Evolutionary conservation across 2,113 vertebrate genomes (phyloP), one percentile per base, ranked within the genome.

Genomic region (Rhineura floridana): DNA sequence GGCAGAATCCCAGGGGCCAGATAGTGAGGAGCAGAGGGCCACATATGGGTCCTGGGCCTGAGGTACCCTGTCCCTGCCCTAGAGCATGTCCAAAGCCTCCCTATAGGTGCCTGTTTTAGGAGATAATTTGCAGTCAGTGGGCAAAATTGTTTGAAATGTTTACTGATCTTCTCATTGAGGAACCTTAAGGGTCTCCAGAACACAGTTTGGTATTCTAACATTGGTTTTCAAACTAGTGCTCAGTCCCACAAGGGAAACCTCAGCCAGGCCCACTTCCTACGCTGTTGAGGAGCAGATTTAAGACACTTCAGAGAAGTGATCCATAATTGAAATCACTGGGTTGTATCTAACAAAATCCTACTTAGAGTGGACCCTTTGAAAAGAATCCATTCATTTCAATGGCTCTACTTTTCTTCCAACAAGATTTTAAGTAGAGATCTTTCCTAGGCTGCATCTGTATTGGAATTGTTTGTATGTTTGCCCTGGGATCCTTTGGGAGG

Each of bases 311-410:
- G 87, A 36, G 52, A 72, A 87, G 1, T 52, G 7, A 2, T 5
- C 25, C 69, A 28, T 30, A 46, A 3, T 76, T 91, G 72, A 76
- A 85, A 92, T 70, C 62, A 86, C 50, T n/a, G n/a, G 33, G 19
- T 59, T 59, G 55, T 59, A 59, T 59, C 55, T 19, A 59, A 21
- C 55, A 4, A 4, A 59, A 4, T 59, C 55, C 17, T 59, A 1
- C 55, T 59, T 19, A 59, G 55, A 59, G 17, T 59, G 21, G 55
- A 59, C 55, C 55, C 17, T 59, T 59, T 59, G 55, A 59, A 59
- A 59, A 19, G 15, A 21, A 21, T 59, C 55, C 21, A 59, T 59
- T 59, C 15, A 59, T 59, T 59, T 59, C 55, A 59, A 5, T 59
- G 55, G 4, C 15, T 59, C 55, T 59, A 59, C 55, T 59, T 19